These are phyloP conservation scores for Potamarius usumacintae DNA, from an alignment of 2,113 vertebrate genomes.

Conservation along the genomic window DNA sequence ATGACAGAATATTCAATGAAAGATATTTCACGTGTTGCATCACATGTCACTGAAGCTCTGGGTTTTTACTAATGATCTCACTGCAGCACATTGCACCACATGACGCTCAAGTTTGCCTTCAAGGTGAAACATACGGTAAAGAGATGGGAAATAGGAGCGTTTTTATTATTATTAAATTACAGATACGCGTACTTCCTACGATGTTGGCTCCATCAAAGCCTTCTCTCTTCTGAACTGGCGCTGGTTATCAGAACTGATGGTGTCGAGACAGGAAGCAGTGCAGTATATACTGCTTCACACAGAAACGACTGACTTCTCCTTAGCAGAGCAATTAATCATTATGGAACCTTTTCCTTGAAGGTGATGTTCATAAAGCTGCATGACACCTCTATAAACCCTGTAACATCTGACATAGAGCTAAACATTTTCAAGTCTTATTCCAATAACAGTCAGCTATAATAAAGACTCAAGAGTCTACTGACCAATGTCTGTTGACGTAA, in stretches of 20 bases:
- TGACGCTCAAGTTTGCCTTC: background rate
- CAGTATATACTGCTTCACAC: background rate
- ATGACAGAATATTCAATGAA: background rate
- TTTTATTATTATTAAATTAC: conserved; percentile 17
- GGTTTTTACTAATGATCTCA: conserved; percentile 12
- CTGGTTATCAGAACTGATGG: conserved; percentile 33
- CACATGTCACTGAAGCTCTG: background rate
- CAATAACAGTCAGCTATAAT: background rate
- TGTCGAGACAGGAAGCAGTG: background rate
- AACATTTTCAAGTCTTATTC: background rate
- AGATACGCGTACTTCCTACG: conserved; percentile 28
- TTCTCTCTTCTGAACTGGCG: conserved; percentile 35
- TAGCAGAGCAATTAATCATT: background rate
- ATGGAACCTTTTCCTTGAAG: background rate
- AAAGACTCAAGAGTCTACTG: background rate
- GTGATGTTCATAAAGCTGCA: background rate
- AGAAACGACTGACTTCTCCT: background rate
- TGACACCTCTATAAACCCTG: background rate
- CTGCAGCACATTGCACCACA: background rate
- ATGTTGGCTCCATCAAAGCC: conserved; percentile 47
- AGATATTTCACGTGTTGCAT: background rate
- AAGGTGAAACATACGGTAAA: background rate
- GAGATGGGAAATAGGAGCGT: conserved; percentile 11
- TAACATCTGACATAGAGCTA: background rate
- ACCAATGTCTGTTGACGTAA: background rate